Evolutionary conservation across 2,797 vertebrate genomes (phyloP), one percentile per base, ranked within the genome.

Genomic region (Micrastur ruficollis): DNA sequence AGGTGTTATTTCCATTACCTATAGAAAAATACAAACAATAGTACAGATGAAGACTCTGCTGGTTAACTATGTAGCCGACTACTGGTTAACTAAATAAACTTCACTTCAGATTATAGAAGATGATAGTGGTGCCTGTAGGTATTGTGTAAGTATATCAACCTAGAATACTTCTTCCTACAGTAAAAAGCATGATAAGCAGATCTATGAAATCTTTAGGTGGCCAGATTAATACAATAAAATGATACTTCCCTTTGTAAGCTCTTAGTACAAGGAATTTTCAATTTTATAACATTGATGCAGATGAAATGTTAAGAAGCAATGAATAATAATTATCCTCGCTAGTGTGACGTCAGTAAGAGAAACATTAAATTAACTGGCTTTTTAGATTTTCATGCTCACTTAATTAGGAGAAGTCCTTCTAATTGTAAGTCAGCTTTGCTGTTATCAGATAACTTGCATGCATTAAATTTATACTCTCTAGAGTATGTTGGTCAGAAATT

Each of bases 281-380:
- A 1, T 46, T 86, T 61, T 75, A 49, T 55, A 80, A n/a, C 22
- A 5, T 2, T 23, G 19, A 10, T 61, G 34, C 14, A 52, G 36
- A 10, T 36, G 20, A 75, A 66, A 27, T 0, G 2, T 50, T 62
- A 32, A 40, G 17, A 52, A 46, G 38, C 18, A 8, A 1, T 44
- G 74, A n/a, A 31, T 11, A 31, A 31, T 11, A 38, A 47, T 80
- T 50, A 20, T 23, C 20, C 53, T 74, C 65, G 44, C 23, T 63
- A 0, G 20, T 55, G n/a, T 50, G 62, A 29, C 8, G 1, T 55
- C 36, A 72, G 0, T 36, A 26, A 63, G 36, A 58, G 42, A 61
- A 65, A 56, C 9, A 6, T 14, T 8, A 23, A 32, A 65, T 34
- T 14, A 74, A 46, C 22, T 46, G 70, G 18, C 16, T 82, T 59